Percentiles rank a stretch among this genome's conserved stretches.
phyloP scores from a whole-genome alignment of 2,888 invertebrate species.

The Mantis religiosa region DNA sequence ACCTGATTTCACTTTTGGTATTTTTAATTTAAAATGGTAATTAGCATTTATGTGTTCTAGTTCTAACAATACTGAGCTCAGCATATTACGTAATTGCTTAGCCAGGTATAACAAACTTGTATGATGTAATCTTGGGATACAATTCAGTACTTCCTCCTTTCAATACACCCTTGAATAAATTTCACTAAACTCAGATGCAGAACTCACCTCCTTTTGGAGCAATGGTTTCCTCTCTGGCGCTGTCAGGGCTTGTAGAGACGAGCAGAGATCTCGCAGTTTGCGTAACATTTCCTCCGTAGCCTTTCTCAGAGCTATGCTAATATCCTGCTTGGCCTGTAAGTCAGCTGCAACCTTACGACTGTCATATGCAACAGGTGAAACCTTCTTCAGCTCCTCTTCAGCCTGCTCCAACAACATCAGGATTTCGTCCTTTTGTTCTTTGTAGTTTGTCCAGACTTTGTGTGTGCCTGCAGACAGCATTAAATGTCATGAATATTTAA shows the following conservation, averaged over 20 bases:
- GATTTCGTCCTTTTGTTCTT: constrained; percentile 79
- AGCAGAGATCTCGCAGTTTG: constrained; percentile 67
- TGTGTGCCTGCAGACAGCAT: constrained; percentile 53
- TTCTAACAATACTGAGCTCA: no score
- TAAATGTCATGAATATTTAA: no score
- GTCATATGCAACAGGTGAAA: constrained; percentile 63
- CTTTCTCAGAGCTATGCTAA: constrained; percentile 73
- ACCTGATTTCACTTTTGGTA: no score
- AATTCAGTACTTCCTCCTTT: no score
- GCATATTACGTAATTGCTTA: no score
- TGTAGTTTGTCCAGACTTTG: constrained; percentile 81
- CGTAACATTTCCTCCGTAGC: constrained; percentile 74
- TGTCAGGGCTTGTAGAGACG: constrained; percentile 63
- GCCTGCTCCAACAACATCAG: constrained; percentile 74
- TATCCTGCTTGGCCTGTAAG: constrained; percentile 71
- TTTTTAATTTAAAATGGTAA: no score
- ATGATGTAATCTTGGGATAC: no score
- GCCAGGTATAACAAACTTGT: no score
- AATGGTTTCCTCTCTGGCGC: constrained; percentile 65
- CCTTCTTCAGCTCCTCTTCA: constrained; percentile 68
- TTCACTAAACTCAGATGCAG: not conserved
- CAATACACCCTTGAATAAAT: no score
- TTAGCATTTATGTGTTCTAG: no score
- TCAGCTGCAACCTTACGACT: constrained; percentile 71
- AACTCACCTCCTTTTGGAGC: constrained; percentile 62